Evolutionary conservation across 2,797 vertebrate species (phyloP).

Genomic region (Sebastes iracundus): DNA sequence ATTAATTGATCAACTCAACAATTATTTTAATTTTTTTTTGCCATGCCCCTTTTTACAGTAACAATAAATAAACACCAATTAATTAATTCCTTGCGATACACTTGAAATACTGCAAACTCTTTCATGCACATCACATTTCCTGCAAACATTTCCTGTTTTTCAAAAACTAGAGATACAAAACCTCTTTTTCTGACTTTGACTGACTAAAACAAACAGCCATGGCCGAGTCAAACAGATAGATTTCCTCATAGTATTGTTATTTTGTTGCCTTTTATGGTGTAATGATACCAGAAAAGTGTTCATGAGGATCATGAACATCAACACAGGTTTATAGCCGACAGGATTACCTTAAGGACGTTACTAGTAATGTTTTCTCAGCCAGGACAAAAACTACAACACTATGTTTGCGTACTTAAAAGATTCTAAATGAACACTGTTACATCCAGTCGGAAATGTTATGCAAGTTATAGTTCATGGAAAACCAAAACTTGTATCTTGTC

Average conservation of each 20-base stretch:
- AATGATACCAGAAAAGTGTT: neutral
- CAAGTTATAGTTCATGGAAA: neutral
- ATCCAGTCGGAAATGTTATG: neutral
- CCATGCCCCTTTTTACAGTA: neutral
- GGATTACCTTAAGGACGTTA: neutral
- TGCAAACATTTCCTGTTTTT: neutral
- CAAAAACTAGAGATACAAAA: neutral
- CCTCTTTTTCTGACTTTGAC: neutral
- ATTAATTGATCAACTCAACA: neutral
- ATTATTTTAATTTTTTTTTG: neutral
- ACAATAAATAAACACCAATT: neutral
- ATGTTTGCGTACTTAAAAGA: neutral
- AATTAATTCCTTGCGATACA: neutral
- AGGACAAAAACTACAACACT: neutral
- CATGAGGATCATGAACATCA: neutral
- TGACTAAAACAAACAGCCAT: neutral
- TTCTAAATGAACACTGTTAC: neutral
- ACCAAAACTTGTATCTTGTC: neutral
- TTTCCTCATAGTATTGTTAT: neutral
- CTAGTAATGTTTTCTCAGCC: neutral
- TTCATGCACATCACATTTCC: neutral
- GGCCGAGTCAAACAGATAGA: neutral
- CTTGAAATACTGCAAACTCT: neutral
- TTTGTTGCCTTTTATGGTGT: neutral
- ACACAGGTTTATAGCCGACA: neutral